Percentiles rank a stretch among this genome's conserved stretches.
phyloP scores from a whole-genome alignment of 2,113 vertebrate species.

The Lucifuga dentata region DNA sequence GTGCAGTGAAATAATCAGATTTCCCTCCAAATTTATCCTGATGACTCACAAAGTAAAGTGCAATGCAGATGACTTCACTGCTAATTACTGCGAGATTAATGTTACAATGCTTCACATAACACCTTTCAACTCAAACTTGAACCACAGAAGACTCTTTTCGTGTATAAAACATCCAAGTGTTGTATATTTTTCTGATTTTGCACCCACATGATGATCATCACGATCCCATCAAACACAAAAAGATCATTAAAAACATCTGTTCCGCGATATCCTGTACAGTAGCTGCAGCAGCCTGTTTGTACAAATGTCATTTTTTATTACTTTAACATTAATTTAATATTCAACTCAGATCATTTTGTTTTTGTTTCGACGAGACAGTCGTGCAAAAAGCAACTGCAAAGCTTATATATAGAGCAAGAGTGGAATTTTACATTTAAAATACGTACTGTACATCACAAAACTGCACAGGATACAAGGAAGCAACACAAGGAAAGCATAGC shows the following conservation, averaged over 20 bases:
- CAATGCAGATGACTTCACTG: too few relatives aligned
- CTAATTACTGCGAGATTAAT: background rate
- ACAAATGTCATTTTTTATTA: constrained; percentile 42
- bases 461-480: constrained; percentile 17
- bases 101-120: constrained; percentile 4
- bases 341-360: constrained; percentile 1
- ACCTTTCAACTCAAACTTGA: constrained; percentile 6
- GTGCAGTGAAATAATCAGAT: too few relatives aligned
- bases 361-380: constrained; percentile 42
- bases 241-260: constrained; percentile 24
- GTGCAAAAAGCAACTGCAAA: constrained; percentile 45
- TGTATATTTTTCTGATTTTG: too few relatives aligned
- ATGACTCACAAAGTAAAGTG: too few relatives aligned
- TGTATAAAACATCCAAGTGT: constrained; percentile 11
- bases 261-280: constrained; percentile 35
- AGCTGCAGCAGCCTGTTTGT: constrained; percentile 33
- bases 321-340: constrained; percentile 19
- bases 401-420: constrained; percentile 46
- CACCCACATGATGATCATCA: too few relatives aligned
- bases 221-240: constrained; percentile 22
- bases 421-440: constrained; percentile 40
- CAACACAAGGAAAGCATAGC: constrained; percentile 1
- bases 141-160: too few relatives aligned
- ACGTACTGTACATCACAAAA: constrained; percentile 52
- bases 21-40: too few relatives aligned